phyloP scores from a whole-genome alignment of 30 jellyfish, hydroid and myxozoan genomes.

The Clytia hemisphaerica region DNA sequence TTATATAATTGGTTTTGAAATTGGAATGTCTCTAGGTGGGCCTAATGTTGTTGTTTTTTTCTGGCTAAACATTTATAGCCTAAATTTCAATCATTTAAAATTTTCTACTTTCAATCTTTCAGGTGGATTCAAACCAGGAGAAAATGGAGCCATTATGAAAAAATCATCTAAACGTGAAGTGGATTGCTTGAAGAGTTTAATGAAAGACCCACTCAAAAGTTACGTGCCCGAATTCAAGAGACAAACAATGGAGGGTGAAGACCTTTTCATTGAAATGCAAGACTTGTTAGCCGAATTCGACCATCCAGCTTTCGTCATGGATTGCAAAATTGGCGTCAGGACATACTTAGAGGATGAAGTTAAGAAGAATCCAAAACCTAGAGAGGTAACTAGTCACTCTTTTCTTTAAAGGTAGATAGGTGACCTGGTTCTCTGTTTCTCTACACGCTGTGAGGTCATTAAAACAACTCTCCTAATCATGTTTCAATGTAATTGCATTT shows the following conservation, averaged over 20 bases:
- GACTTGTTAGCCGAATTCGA: slow-evolving; percentile 82
- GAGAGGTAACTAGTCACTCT: too few species aligned
- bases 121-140: slow-evolving; percentile 91
- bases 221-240: slow-evolving; percentile 84
- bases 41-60: too few species aligned
- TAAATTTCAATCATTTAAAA: too few species aligned
- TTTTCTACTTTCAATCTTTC: too few species aligned
- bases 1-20: too few species aligned
- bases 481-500: too few species aligned
- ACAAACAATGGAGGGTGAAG: slow-evolving; percentile 32
- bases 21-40: too few species aligned
- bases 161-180: slow-evolving; percentile 60
- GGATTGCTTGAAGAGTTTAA: slow-evolving; percentile 49
- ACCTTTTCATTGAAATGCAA: slow-evolving; percentile 79
- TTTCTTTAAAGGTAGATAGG: too few species aligned
- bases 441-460: too few species aligned
- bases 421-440: too few species aligned
- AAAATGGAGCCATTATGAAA: slow-evolving; percentile 72
- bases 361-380: slow-evolving; percentile 42
- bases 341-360: slow-evolving; percentile 86
- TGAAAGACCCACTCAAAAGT: slow-evolving; percentile 80
- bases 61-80: too few species aligned
- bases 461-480: too few species aligned
- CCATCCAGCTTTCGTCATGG: slow-evolving; percentile 86
- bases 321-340: slow-evolving; percentile 93